Evolutionary conservation across 1,140 invertebrate species (phyloP), one percentile per base, ranked within the genome.

Genomic region (Andricus grossulariae): DNA sequence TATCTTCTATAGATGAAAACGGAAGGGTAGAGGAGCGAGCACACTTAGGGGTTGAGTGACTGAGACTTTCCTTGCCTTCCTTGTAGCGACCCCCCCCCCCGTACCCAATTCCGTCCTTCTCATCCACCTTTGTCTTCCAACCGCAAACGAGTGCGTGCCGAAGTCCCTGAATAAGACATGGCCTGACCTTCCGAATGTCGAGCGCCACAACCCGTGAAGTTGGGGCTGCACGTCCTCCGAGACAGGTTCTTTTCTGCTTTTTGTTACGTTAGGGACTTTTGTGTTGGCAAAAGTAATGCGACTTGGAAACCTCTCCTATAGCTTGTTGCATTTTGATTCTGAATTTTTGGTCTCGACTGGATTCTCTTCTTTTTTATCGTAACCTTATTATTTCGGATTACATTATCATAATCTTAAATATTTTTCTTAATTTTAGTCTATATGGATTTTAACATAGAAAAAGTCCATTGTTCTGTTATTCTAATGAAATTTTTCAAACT

Each of bases 1-100:
- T 89, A 88, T 87, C 88, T 87, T 84, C 86, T 88, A 87, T 86
- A 84, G 87, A 84, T 84, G 87, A 86, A 83, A 76, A 84, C 75
- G 87, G 80, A 85, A 82, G 52, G 75, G 70, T 70, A 21, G 74
- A 52, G 60, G 39, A 79, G 76, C 79, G 74, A 79, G 82, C 79
- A 78, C 82, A 80, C 81, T 75, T 77, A 72, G 82, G 84, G 81
- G 75, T 76, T 82, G 79, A 84, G 80, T 82, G 83, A 86, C 82
- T 76, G 21, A 54, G 39, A 55, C 51, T 75, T 51, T 77, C 77
- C 81, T 76, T 49, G 70, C 71, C 52, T 71, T 73, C 66, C 71
- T 80, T 76, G 50, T 57, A 60, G 70, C 51, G 21, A 72, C 77
- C 52, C 76, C 77, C 70, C 50, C 72, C n/a, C 52, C 81, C 79